Conservation (phyloP, 2,888 invertebrate species). For the Choreutis nemorana region DNA sequence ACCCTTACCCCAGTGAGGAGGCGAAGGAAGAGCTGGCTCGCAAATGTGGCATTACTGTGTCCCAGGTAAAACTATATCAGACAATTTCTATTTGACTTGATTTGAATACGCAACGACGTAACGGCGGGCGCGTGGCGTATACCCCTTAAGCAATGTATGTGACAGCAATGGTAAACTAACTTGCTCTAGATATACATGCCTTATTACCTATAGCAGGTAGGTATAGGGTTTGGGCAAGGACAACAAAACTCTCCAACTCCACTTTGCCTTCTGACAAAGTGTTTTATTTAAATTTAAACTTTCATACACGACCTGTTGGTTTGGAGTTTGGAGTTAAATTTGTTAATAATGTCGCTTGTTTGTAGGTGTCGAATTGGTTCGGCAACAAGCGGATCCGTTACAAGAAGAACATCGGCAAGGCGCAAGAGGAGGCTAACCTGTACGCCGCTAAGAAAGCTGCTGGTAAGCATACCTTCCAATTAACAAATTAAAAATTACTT, state of each 20-base stretch:
- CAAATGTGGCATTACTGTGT: conserved; percentile 98
- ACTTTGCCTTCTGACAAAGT: too few species aligned
- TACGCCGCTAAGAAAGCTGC: conserved; percentile 99
- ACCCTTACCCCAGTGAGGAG: conserved; percentile 99
- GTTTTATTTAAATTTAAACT: too few species aligned
- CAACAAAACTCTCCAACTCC: too few species aligned
- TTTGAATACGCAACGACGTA: too few species aligned
- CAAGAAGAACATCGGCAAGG: conserved; percentile 99
- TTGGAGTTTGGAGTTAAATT: conserved; percentile 41
- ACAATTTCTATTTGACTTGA: neutral
- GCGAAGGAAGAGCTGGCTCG: conserved; percentile 99
- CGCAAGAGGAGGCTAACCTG: conserved; percentile 98
- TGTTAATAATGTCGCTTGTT: conserved; percentile 3
- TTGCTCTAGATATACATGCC: too few species aligned
- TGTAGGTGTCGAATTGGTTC: conserved; percentile 98
- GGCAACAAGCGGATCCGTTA: conserved; percentile 99
- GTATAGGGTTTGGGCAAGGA: too few species aligned
- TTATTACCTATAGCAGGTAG: too few species aligned
- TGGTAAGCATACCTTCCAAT: conserved; percentile 54
- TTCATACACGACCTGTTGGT: too few species aligned
- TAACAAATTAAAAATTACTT: too few species aligned
- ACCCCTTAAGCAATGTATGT: too few species aligned
- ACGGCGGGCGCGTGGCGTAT: too few species aligned
- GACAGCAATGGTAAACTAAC: too few species aligned
- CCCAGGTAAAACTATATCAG: conserved; percentile 72